Conservation (phyloP, 1,140 invertebrate species). For the Lamellibrachia luymesi region DNA sequence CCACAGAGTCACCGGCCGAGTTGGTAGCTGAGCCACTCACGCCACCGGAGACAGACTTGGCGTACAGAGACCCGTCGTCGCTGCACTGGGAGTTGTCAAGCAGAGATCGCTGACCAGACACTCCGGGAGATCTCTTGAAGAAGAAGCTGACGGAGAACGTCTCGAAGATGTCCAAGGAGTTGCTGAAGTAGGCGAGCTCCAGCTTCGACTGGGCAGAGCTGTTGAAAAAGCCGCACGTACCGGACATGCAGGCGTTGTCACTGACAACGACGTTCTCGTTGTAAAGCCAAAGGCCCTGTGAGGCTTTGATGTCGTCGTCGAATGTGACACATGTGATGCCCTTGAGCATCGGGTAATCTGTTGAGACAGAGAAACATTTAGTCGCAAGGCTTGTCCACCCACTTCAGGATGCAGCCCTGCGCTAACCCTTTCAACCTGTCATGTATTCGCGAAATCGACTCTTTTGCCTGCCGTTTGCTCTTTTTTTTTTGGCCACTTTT, state of each 20-base stretch:
- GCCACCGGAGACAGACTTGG: background rate
- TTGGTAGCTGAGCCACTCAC: too few relatives aligned
- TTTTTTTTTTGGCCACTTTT: too few relatives aligned
- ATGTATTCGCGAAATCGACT: too few relatives aligned
- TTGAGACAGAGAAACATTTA: too few relatives aligned
- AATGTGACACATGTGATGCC: background rate
- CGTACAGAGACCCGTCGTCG: background rate
- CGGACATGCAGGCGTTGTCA: background rate
- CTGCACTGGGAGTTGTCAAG: background rate
- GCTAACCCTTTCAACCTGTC: too few relatives aligned
- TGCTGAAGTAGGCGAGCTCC: background rate
- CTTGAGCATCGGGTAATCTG: background rate
- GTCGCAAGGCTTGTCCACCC: too few relatives aligned
- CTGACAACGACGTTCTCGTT: background rate
- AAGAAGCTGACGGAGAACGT: background rate
- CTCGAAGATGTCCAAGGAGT: background rate
- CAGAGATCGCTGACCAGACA: background rate
- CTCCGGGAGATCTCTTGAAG: background rate
- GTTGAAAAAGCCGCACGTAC: background rate
- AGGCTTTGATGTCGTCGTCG: background rate
- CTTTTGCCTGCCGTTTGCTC: too few relatives aligned
- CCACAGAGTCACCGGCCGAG: too few relatives aligned
- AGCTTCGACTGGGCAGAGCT: background rate
- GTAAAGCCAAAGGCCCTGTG: background rate
- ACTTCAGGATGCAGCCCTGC: too few relatives aligned